Evolutionary conservation across 2,797 vertebrate genomes (phyloP).

Genomic region (Ara ararauna): DNA sequence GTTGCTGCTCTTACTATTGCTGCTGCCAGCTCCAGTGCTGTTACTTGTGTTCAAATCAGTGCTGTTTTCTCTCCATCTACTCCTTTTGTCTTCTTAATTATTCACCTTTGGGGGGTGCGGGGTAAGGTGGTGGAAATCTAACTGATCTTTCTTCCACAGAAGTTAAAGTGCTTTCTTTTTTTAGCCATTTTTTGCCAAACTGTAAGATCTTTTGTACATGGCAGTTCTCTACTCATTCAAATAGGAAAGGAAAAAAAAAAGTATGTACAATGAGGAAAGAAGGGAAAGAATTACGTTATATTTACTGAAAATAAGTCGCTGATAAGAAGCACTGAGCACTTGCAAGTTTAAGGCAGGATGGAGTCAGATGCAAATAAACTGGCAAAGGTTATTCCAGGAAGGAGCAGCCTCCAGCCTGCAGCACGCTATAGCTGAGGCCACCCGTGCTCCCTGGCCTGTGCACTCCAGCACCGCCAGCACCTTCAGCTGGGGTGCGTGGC

Average conservation of each 20-base stretch:
- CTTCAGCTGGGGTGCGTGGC: not conserved
- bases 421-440: not conserved
- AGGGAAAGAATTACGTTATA: not conserved
- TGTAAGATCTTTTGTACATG: fast-evolving
- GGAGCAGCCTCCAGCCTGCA: not conserved
- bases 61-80: not conserved
- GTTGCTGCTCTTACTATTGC: not conserved
- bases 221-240: not conserved
- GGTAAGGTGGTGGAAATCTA: not conserved
- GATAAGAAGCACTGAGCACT: not conserved
- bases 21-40: not conserved
- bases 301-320: not conserved
- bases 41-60: not conserved
- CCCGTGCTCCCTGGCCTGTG: not conserved
- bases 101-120: not conserved
- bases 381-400: not conserved
- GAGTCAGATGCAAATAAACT: not conserved
- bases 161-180: not conserved
- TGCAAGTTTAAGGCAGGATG: not conserved
- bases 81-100: not conserved
- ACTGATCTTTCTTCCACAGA: not conserved
- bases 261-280: not conserved
- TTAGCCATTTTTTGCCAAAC: not conserved
- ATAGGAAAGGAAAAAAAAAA: not conserved
- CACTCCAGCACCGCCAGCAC: not conserved